Base-by-base conservation (phyloP, 2,113 vertebrate genomes). In the Ariopsis seemanni region DNA sequence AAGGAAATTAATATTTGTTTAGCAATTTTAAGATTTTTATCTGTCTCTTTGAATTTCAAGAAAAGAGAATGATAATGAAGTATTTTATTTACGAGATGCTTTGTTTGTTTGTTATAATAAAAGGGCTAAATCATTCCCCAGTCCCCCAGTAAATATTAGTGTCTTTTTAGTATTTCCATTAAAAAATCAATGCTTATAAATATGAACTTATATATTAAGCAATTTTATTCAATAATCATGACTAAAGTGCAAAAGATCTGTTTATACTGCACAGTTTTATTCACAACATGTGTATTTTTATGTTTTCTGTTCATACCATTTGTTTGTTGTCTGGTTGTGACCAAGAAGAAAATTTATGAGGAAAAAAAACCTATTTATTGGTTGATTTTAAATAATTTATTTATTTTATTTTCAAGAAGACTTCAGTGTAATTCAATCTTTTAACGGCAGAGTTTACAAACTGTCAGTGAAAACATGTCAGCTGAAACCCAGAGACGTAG, bases 251-350 rank as follows among this genome's bases (percentile, higher is more conserved):
- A 34, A 53, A 53, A 58, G 55, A 80, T 80, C 52, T 18, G n/a
- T 58, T 78, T 60, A 42, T 42, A 18, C 11, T 34, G 55, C 34
- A 60, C 79, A 34, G 30, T 27, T 81, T 81, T 60, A 60, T 60
- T 81, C 55, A 42, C 27, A 60, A 50, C 57, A 81, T 52, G 22
- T 65, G 62, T 52, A 17, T 50, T 62, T 82, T 50, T 52, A n/a
- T 0, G 10, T 67, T 83, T 42, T 74, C 58, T 82, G 7, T 81
- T 69, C 22, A 57, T 80, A 58, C 58, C n/a, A 50, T 83, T 10
- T 57, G 52, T 65, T 86, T 89, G 81, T 81, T 60, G 18, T 85
- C 20, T 18, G 55, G 15, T 18, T 86, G 48, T 67, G 50, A 88
- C 62, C 48, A 7, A 22, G 57, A 75, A 52, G 20, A n/a, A 22